Base-by-base conservation (phyloP, 2,113 vertebrate species). In the Psittacara wagleri region DNA sequence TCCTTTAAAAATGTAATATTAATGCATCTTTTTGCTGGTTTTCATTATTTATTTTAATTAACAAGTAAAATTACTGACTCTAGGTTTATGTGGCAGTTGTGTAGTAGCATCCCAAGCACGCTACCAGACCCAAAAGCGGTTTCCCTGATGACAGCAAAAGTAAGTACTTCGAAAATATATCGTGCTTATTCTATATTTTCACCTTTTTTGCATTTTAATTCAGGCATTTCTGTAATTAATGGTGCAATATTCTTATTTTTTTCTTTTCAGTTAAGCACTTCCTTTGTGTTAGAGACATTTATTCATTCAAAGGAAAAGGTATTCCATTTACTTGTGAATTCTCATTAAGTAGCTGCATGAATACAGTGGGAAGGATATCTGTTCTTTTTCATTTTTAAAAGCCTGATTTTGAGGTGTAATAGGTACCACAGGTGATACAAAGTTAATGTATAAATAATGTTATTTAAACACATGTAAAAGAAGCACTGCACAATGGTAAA, bases 271-370 rank as follows among this genome's bases (percentile, higher is more conserved):
- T 98, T 99, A 97, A 99, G 99, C 96, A 99, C 99, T 29, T 99
- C 99, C 12, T 99, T 99, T 97, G 99, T 99, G 81, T 98, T 99
- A 52, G 99, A 99, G 95, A 99, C 99, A 25, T 99, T 99, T 97
- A 99, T 99, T 96, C 99, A 99, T 98, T 99, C 99, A 70, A 99
- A 99, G 97, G 99, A 99, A 98, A 99, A 99, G 99, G 99, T 99
- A 97, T 80, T 96, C 23, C 7, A n/a, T 90, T 88, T 94, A 78
- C 55, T 96, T 95, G 88, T 92, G 44, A 91, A 93, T 92, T 93
- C 78, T 94, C 49, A 20, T 63, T 68, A 44, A 64, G 48, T 96
- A 92, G 31, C 83, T 95, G 95, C 94, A 90, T 97, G 90, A 91
- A 66, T 61, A 28, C 39, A 93, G 51, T 72, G 62, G 67, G 31